Percentiles rank a stretch among this genome's conserved stretches.
phyloP scores from a whole-genome alignment of 2,888 invertebrate species.

The Rhingia rostrata region DNA sequence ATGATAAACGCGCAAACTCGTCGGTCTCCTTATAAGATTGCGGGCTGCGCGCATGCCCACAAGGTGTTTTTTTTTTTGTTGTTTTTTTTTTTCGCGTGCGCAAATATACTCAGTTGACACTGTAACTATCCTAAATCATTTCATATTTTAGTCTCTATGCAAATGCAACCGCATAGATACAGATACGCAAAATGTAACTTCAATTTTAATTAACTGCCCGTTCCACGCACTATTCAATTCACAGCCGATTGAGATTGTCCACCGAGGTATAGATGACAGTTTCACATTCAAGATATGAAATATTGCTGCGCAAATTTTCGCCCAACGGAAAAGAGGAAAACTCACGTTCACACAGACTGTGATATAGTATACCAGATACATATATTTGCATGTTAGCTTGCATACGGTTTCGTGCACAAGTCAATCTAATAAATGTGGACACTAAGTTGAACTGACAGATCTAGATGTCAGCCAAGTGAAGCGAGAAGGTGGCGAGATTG shows the following conservation, averaged over 20 bases:
- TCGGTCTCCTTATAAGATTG: not conserved
- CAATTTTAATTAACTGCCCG: conserved; percentile 64
- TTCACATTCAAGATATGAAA: conserved; percentile 52
- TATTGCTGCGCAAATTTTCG: conserved; percentile 43
- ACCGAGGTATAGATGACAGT: conserved; percentile 40
- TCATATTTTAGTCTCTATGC: not conserved
- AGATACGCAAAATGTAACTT: conserved; percentile 49
- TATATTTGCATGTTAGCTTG: conserved; percentile 59
- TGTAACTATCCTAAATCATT: conserved; percentile 23
- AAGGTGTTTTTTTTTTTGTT: not conserved
- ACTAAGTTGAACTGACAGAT: conserved; percentile 68
- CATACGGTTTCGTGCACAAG: conserved; percentile 37
- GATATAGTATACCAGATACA: not conserved
- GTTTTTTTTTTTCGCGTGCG: not conserved
- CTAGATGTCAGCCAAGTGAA: conserved; percentile 66
- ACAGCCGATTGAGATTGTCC: conserved; percentile 41
- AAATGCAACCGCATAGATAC: conserved; percentile 8
- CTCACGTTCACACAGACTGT: not conserved
- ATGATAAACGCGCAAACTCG: conserved; percentile 51
- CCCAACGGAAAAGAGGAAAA: conserved; percentile 1
- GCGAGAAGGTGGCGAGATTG: conserved; percentile 63
- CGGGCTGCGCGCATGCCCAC: conserved; percentile 15
- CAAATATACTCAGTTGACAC: conserved; percentile 55
- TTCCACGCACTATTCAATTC: conserved; percentile 61
- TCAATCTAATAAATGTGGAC: conserved; percentile 58